These are phyloP conservation scores for Balaeniceps rex DNA, from an alignment of 2,113 vertebrate genomes.

Conservation along the genomic window DNA sequence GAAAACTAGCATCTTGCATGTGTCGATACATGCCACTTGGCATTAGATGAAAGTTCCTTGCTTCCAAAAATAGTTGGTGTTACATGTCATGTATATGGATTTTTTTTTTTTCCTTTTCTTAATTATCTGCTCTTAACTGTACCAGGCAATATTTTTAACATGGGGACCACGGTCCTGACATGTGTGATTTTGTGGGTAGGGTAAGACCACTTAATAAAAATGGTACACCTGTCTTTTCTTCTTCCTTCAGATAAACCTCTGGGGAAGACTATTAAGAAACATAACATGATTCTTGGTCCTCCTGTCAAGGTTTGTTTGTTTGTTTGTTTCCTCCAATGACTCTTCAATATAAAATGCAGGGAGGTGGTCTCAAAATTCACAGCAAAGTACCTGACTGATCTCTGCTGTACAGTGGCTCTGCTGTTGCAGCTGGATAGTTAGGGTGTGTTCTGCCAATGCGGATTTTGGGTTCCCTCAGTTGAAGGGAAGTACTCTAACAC, in stretches of 20 bases:
- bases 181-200: background rate
- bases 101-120: too few species aligned
- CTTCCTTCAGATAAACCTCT: background rate
- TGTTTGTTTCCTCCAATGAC: background rate
- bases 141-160: background rate
- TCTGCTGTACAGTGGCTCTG: background rate
- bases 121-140: background rate
- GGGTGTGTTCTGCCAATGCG: rapidly evolving
- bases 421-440: background rate
- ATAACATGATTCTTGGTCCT: background rate
- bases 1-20: background rate
- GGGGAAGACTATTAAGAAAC: background rate
- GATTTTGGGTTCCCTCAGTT: background rate
- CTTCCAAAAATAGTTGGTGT: background rate
- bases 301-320: background rate
- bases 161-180: background rate
- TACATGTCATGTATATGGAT: background rate
- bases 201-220: background rate
- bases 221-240: background rate
- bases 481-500: background rate
- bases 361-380: background rate
- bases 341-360: background rate
- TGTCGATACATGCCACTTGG: background rate
- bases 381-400: background rate
- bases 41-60: background rate